phyloP scores from a whole-genome alignment of 2,888 invertebrate species.

The Leucophenga maculata region DNA sequence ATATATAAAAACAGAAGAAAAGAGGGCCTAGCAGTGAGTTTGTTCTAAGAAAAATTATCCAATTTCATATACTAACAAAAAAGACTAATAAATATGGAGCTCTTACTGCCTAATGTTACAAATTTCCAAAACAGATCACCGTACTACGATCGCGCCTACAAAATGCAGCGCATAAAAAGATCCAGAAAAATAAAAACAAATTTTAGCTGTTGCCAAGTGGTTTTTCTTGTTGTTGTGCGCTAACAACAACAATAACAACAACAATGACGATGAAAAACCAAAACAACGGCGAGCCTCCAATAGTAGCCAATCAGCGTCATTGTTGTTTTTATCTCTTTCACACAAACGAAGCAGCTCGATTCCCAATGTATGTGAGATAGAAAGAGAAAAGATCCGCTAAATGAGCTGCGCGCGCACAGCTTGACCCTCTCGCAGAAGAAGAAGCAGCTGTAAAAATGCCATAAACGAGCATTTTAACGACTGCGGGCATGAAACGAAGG shows the following conservation, averaged over 20 bases:
- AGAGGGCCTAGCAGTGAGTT: too few relatives aligned
- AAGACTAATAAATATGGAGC: too few relatives aligned
- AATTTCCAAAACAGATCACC: too few relatives aligned
- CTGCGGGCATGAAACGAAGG: constrained; percentile 3
- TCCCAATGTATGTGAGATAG: not conserved
- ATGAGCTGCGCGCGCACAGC: constrained; percentile 48
- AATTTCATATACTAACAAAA: too few relatives aligned
- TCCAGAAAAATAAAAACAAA: not conserved
- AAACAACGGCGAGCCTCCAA: constrained; percentile 62
- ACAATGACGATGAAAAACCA: constrained; percentile 18
- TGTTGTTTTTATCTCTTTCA: not conserved
- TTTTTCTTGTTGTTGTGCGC: not conserved
- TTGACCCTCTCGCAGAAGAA: constrained; percentile 43
- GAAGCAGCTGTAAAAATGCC: too few relatives aligned
- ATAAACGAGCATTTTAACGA: too few relatives aligned
- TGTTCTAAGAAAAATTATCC: too few relatives aligned
- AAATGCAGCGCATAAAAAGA: not conserved
- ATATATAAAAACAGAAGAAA: too few relatives aligned
- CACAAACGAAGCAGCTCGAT: constrained; percentile 7
- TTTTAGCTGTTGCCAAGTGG: constrained; percentile 22
- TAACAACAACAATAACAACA: not conserved
- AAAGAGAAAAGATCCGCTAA: not conserved
- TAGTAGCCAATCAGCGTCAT: constrained; percentile 54
- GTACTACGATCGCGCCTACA: not conserved
- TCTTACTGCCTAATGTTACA: too few relatives aligned